Base-by-base conservation (phyloP, 37 sponge, comb jelly and placozoan genomes). In the Petrosia ficiformis region DNA sequence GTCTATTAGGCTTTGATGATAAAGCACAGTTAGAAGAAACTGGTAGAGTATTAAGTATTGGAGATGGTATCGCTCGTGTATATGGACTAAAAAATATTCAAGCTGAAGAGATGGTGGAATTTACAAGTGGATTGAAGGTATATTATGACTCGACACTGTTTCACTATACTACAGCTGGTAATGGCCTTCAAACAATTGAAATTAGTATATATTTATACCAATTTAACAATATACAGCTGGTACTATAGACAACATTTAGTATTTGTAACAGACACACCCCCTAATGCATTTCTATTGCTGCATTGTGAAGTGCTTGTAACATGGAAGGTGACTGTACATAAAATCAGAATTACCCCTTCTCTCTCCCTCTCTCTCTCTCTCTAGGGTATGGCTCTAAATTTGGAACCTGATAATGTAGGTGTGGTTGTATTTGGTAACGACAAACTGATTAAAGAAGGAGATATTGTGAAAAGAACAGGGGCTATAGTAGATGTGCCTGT, bases 51-150 rank as follows among this genome's bases (percentile, higher is more conserved):
- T 75, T 97, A 63, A 89, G 85, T 41, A 94, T 97, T 76, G 99
- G 99, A 30, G 99, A 97, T 82, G 99, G 99, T 34, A 97, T 97
- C 77, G 99, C 99, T 42, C 93, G 99, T 70, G 99, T 97, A 32
- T 97, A 92, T 77, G 99, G 99, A n/a, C 91, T 97, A 44, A 95
- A 97, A 81, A 97, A 97, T 88, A 95, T 94, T 68, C 99, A 97
- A 77, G 99, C 99, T 1, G 99, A 97, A 69, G 99, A 97, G 73
- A 97, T 97, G 95, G 95, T 97, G 59, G 99, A 97, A 65, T 97
- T 97, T 63, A 82, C 83, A 58, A 92, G 93, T 57, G 99, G 99
- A 19, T 83, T 97, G 26, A 97, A 95, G 91, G 95, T 95, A 25
- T 4, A 61, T 24, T 26, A 1, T 10, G 16, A 21, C n/a, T n/a